Conservation (phyloP, 2,888 invertebrate genomes). For the Dione vanillae region DNA sequence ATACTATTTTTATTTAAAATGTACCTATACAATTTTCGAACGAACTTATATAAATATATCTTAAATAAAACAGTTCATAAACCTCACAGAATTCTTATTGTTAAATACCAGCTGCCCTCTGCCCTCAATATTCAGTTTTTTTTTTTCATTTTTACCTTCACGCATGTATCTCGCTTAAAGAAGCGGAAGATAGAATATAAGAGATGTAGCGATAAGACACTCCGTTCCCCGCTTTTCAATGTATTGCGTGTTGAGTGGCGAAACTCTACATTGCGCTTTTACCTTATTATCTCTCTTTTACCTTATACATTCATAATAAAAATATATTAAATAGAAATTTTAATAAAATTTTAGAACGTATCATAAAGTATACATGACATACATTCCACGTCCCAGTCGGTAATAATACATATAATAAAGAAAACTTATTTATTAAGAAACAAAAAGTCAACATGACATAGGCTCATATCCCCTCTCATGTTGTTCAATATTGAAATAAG, state of each 20-base stretch:
- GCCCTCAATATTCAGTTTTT: neutral
- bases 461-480: neutral
- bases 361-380: neutral
- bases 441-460: conserved; percentile 9
- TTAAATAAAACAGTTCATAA: no score
- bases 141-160: neutral
- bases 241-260: neutral
- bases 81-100: no score
- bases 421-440: conserved; percentile 1
- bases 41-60: no score
- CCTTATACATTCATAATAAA: no score
- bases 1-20: no score
- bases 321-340: neutral
- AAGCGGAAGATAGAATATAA: neutral
- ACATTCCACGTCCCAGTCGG: neutral
- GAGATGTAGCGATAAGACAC: neutral
- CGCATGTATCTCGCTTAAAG: neutral
- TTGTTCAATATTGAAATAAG: conserved; percentile 23
- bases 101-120: no score
- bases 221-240: neutral
- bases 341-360: neutral
- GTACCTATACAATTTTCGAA: no score
- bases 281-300: neutral
- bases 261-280: neutral
- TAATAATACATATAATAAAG: neutral